Base-by-base conservation (phyloP, 2,113 vertebrate species). In the Microcebus ravelobensis region DNA sequence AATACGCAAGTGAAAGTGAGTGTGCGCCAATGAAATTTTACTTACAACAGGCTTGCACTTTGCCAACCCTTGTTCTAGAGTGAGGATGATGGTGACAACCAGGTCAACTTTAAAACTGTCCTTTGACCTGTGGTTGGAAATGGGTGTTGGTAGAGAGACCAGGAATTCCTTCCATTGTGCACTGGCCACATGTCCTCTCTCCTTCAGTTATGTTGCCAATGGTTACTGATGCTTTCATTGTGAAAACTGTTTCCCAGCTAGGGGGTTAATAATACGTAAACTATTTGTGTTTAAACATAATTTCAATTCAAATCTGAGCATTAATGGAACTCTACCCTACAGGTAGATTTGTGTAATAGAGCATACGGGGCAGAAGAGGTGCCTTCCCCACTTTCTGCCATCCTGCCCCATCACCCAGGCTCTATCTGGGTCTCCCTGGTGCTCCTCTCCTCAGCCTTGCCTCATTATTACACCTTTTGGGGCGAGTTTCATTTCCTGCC, bases 121-220 rank as follows among this genome's bases (percentile, higher is more conserved):
- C n/a, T 92, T 73, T 9, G 14, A 39, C 5, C 39, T n/a, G 27
- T 39, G 48, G 45, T 31, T 90, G 29, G 14, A 85, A 45, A 50
- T 2, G 10, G 10, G 79, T 29, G 7, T 11, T 25, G 18, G n/a
- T 23, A 20, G 70, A 42, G 42, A 50, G 0, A 6, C n/a, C 0
- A n/a, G 25, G 67, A 59, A 14, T 57, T 70, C 55, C 20, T 25
- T 55, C 6, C 29, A 36, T 1, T 10, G 15, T 50, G 31, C 14
- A 34, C 76, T 63, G 9, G 45, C 1, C 76, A 59, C 39, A 45
- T 2, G 3, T 34, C 31, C 27, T n/a, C 48, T 11, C 36, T 39
- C 21, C 12, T 76, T 59, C 52, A 21, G 57, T 67, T 31, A 20
- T 34, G 12, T 61, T 87, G 23, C 3, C 25, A 27, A 34, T 76